Base-by-base conservation (phyloP, 2,113 vertebrate genomes). In the Jacana jacana region DNA sequence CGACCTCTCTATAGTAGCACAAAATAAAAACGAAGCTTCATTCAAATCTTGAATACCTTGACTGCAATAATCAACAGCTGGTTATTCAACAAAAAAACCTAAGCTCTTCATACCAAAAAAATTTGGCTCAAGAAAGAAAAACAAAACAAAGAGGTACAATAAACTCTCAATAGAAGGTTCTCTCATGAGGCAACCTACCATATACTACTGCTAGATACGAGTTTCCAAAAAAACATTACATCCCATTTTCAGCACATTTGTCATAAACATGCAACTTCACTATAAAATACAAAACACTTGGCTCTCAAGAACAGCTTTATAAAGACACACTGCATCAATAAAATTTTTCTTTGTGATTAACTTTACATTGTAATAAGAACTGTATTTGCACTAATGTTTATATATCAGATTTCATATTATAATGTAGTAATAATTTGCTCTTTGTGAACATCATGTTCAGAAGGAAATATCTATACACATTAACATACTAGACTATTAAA, bases 241-340 rank as follows among this genome's bases (percentile, higher is more conserved):
- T 98, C 97, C 94, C 97, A 97, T 97, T 97, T 97, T 97, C 96
- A 98, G 96, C 97, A 98, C 97, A 97, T 98, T 97, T 97, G 94
- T 97, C 97, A 98, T 97, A 98, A 98, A 98, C 98, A 98, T 98
- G 98, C 98, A 98, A 98, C 95, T 96, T 97, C 97, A 98, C 97
- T 98, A 97, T 98, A 98, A 98, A 98, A 98, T 98, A 98, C 97
- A 98, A 98, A 98, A 98, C 98, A 98, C 98, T 97, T 98, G 97
- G 97, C 96, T 98, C 97, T 98, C 95, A 97, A 98, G 97, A 98
- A 98, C 98, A 98, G 96, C 95, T 98, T 98, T 98, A 97, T 98
- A 98, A 98, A 98, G 97, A 98, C 97, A 98, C 97, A 98, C 97
- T 98, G 98, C 98, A 98, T 98, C 98, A 98, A 98, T 98, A 98